A percentile compares a stretch with the other conserved stretches of the same genome.
Conservation (phyloP, 2,888 invertebrate species). For the Elaeidobius kamerunicus region DNA sequence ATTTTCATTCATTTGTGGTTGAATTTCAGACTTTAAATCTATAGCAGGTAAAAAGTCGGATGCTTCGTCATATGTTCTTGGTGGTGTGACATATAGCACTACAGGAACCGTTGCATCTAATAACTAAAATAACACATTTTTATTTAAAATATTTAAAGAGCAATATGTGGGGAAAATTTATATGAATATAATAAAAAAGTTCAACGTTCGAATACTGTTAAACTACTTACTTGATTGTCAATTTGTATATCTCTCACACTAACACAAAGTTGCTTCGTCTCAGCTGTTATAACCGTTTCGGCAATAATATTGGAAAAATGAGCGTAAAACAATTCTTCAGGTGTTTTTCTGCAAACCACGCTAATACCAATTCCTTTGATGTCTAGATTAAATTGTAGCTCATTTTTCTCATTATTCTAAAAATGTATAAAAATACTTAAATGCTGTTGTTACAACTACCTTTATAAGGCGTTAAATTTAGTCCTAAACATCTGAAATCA, state of each 20-base stretch:
- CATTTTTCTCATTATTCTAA: conserved; percentile 43
- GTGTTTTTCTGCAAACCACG: conserved; percentile 69
- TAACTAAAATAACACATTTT: conserved; percentile 56
- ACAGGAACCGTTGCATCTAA: conserved; percentile 83
- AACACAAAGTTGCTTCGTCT: conserved; percentile 62
- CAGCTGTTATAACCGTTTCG: conserved; percentile 57
- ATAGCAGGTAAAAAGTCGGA: conserved; percentile 67
- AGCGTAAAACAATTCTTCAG: conserved; percentile 79
- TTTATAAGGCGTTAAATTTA: too few relatives aligned
- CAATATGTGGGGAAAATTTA: too few relatives aligned
- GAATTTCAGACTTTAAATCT: conserved; percentile 72
- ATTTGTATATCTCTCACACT: conserved; percentile 79
- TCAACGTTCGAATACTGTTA: not conserved
- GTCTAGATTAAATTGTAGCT: conserved; percentile 61
- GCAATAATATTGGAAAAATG: conserved; percentile 63
- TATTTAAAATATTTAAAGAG: not conserved
- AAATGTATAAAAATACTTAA: conserved; percentile 2
- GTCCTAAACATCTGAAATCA: too few relatives aligned
- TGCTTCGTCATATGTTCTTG: conserved; percentile 50
- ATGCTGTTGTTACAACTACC: too few relatives aligned
- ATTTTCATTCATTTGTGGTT: conserved; percentile 61
- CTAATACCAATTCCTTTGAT: conserved; percentile 72
- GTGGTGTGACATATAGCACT: conserved; percentile 68
- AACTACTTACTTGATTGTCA: conserved; percentile 64
- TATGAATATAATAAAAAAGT: not conserved